Conservation (phyloP, 2,888 invertebrate species). For the Andrena hattorfiana region DNA sequence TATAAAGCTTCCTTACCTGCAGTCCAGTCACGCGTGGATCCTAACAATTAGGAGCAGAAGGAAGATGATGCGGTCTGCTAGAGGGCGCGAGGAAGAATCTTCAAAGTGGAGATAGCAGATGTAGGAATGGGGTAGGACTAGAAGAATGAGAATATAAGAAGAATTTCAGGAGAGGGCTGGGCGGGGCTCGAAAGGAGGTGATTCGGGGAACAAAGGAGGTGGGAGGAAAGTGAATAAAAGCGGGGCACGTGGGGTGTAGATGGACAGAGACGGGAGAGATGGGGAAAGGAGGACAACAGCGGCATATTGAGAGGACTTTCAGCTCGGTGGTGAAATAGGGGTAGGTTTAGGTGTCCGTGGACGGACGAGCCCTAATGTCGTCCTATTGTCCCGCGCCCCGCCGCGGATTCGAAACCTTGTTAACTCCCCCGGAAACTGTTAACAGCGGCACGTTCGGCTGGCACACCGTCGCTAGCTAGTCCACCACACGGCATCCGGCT, state of each 20-base stretch:
- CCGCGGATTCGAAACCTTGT: constrained; percentile 81
- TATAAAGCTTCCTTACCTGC: constrained; percentile 44
- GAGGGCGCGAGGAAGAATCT: background rate
- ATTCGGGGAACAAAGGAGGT: background rate
- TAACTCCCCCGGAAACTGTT: constrained; percentile 83
- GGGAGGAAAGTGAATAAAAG: constrained; percentile 12
- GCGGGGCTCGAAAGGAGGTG: background rate
- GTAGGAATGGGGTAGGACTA: constrained; percentile 4
- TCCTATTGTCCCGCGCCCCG: constrained; percentile 79
- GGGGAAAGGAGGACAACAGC: constrained; percentile 19
- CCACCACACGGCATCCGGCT: constrained; percentile 60
- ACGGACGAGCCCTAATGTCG: constrained; percentile 78
- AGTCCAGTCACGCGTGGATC: constrained; percentile 69
- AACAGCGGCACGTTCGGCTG: constrained; percentile 79
- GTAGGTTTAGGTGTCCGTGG: constrained; percentile 72
- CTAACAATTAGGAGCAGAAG: constrained; percentile 70
- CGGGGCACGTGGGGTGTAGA: background rate
- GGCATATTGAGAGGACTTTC: constrained; percentile 37
- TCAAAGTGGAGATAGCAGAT: background rate
- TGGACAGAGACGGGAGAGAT: background rate
- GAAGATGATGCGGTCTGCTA: constrained; percentile 54
- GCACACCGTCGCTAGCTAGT: constrained; percentile 41
- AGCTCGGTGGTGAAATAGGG: constrained; percentile 33
- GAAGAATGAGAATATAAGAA: background rate
- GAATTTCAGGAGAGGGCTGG: background rate